These are phyloP conservation scores for Chymomyza costata DNA, from an alignment of 1,140 invertebrate species.

Conservation along the genomic window DNA sequence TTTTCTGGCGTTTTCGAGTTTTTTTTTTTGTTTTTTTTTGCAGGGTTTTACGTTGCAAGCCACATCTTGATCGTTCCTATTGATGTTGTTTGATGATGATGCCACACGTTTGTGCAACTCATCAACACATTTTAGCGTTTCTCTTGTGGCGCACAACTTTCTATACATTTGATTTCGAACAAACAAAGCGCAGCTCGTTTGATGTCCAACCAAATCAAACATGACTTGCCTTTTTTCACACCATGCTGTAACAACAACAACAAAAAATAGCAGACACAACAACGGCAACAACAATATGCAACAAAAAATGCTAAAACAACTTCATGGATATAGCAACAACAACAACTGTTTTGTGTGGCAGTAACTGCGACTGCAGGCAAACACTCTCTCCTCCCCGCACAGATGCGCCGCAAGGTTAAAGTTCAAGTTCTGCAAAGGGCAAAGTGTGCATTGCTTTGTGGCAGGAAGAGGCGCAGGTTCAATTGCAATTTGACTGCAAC, in stretches of 20 bases:
- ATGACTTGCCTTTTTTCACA: slow-evolving; percentile 46
- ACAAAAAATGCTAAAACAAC: no score
- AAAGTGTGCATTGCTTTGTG: slow-evolving; percentile 12
- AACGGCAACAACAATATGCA: no score
- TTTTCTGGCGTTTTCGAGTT: neutral
- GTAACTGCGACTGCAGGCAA: no score
- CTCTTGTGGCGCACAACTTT: slow-evolving; percentile 37
- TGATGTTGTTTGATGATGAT: no score
- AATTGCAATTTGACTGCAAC: slow-evolving; percentile 18
- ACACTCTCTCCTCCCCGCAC: slow-evolving; percentile 2
- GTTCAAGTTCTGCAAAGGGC: slow-evolving; percentile 64
- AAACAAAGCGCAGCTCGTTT: slow-evolving; percentile 23
- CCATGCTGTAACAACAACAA: no score
- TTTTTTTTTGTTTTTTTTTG: no score
- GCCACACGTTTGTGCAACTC: no score
- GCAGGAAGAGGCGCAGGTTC: slow-evolving; percentile 1
- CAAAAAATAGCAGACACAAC: no score
- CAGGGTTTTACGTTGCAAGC: no score
- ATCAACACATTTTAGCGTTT: slow-evolving; percentile 8
- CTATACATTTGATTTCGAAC: slow-evolving; percentile 35
- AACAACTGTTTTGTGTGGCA: slow-evolving; percentile 51
- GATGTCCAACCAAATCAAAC: slow-evolving; percentile 39
- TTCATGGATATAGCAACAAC: no score
- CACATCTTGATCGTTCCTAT: slow-evolving; percentile 14
- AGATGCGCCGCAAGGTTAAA: slow-evolving; percentile 28